Evolutionary conservation across 2,113 vertebrate species (phyloP).

Genomic region (Gymnobelideus leadbeateri): DNA sequence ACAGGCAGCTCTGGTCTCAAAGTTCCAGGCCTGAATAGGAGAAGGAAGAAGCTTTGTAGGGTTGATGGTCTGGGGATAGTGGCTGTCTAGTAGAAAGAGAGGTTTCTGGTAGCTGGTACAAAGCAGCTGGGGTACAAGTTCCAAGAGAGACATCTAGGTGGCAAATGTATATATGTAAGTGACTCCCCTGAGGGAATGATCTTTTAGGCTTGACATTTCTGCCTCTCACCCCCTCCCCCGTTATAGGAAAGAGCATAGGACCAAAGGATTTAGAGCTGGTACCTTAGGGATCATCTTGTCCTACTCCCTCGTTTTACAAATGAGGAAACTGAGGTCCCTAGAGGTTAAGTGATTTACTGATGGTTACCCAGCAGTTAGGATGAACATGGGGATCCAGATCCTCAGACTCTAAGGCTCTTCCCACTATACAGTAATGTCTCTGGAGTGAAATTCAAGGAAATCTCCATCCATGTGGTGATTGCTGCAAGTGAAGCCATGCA

Average conservation of each 20-base stretch:
- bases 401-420: background rate
- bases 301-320: background rate
- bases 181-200: background rate
- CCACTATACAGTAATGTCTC: background rate
- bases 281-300: background rate
- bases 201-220: too few relatives aligned
- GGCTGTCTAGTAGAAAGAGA: background rate
- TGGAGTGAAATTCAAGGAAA: background rate
- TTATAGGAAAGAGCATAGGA: background rate
- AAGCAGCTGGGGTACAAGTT: background rate
- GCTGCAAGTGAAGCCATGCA: background rate
- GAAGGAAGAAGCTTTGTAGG: background rate
- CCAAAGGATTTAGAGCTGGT: background rate
- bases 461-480: background rate
- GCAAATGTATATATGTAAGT: background rate
- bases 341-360: slow-evolving; percentile 2
- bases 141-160: background rate
- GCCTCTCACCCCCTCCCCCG: background rate
- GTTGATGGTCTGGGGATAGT: background rate
- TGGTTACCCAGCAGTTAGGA: background rate
- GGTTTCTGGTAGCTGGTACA: background rate
- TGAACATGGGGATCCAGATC: background rate
- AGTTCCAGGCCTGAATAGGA: background rate
- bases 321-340: slow-evolving; percentile 1
- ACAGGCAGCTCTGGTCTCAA: background rate